Conservation (phyloP, 1,140 invertebrate genomes). For the Drusus annulatus region DNA sequence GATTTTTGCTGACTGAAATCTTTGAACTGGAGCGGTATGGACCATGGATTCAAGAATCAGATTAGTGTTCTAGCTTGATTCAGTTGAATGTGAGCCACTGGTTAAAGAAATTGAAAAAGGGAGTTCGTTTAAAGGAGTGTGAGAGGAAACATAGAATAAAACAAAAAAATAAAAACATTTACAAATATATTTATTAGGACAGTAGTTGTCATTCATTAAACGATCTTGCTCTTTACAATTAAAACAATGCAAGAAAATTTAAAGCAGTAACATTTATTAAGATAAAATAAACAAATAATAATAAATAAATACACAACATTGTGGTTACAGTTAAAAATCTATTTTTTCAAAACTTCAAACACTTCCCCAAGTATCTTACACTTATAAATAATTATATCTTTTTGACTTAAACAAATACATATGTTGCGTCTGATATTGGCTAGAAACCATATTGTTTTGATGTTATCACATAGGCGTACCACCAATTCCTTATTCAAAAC, state of each 20-base stretch:
- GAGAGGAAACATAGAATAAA: background rate
- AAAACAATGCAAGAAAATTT: slow-evolving; percentile 50
- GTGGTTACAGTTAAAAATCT: background rate
- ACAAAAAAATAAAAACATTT: slow-evolving; percentile 53
- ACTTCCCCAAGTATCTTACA: too few relatives aligned
- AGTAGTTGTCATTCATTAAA: slow-evolving; percentile 48
- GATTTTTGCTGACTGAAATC: too few relatives aligned
- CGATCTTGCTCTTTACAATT: slow-evolving; percentile 47
- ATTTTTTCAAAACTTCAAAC: background rate
- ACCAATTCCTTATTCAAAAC: too few relatives aligned
- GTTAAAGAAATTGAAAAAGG: too few relatives aligned
- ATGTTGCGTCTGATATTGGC: too few relatives aligned
- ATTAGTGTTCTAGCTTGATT: too few relatives aligned
- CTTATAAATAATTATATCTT: too few relatives aligned
- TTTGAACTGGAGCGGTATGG: too few relatives aligned
- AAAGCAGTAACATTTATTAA: slow-evolving; percentile 51
- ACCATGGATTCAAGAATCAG: too few relatives aligned
- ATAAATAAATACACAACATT: slow-evolving; percentile 45
- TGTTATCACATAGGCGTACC: background rate
- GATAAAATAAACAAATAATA: slow-evolving; percentile 41
- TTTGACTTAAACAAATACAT: too few relatives aligned
- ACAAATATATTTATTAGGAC: slow-evolving; percentile 57
- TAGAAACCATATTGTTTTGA: slow-evolving; percentile 21
- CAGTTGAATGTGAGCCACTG: too few relatives aligned
- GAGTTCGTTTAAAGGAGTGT: too few relatives aligned